Evolutionary conservation across 2,113 vertebrate genomes (phyloP).

Genomic region (Oplegnathus fasciatus): DNA sequence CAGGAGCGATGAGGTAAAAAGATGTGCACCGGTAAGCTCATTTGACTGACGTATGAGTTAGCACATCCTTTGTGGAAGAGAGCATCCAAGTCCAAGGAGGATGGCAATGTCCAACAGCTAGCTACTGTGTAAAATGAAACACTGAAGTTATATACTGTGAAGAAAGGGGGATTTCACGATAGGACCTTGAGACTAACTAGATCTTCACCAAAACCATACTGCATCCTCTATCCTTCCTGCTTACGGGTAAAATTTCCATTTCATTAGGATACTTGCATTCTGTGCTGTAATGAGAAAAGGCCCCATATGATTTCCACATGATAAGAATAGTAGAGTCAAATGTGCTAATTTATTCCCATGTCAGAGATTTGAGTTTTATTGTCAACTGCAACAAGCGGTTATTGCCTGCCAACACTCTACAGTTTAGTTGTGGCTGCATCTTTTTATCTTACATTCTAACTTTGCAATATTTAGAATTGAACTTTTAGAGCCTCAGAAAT

Average conservation of each 20-base stretch:
- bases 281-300: background rate
- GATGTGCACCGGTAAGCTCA: constrained; percentile 13
- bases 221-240: background rate
- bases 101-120: background rate
- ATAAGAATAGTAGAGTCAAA: background rate
- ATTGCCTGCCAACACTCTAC: too few relatives aligned
- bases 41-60: constrained; percentile 34
- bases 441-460: background rate
- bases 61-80: background rate
- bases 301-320: background rate
- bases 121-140: constrained; percentile 7
- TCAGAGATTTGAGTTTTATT: too few relatives aligned
- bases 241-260: background rate
- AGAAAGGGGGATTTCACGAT: background rate
- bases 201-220: background rate
- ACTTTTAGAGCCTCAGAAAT: background rate
- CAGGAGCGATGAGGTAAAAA: constrained; percentile 31
- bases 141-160: background rate
- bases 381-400: background rate
- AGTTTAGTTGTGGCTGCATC: background rate
- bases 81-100: constrained; percentile 4
- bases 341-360: background rate
- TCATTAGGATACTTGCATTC: background rate
- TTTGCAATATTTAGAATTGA: background rate
- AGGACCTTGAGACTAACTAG: background rate